A percentile compares a stretch with the other conserved stretches of the same genome.
Conservation (phyloP, 2,113 vertebrate species). For the Falcunculus frontatus region DNA sequence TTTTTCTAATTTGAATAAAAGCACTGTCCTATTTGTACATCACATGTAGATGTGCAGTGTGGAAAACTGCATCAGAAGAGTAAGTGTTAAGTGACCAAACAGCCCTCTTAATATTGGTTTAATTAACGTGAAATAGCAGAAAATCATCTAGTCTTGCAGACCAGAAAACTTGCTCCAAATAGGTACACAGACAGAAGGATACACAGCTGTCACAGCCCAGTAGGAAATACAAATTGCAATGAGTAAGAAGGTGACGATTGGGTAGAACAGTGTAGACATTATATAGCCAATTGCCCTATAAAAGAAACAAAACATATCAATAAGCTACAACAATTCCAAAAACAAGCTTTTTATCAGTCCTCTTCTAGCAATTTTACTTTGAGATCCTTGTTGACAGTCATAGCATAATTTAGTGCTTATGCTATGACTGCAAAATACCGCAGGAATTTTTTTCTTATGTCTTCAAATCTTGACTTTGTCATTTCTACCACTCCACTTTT, state of each 20-base stretch:
- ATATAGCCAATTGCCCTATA: conserved; percentile 88
- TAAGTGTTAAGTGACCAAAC: neutral
- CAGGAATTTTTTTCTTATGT: neutral
- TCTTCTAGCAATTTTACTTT: neutral
- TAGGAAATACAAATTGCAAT: conserved; percentile 90
- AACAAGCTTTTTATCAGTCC: neutral
- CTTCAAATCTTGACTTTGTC: neutral
- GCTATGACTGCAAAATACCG: neutral
- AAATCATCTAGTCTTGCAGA: neutral
- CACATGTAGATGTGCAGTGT: neutral
- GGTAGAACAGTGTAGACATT: conserved; percentile 89
- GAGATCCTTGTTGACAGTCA: neutral
- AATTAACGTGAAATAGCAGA: neutral
- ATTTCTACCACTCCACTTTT: neutral
- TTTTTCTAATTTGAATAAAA: neutral
- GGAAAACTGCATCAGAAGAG: neutral
- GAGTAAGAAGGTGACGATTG: conserved; percentile 88
- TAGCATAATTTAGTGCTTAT: neutral
- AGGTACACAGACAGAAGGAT: conserved; percentile 76
- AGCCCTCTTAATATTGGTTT: neutral
- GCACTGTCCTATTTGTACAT: neutral
- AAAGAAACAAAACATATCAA: conserved; percentile 32
- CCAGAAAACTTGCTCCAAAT: neutral
- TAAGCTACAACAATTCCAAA: neutral
- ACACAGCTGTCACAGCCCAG: conserved; percentile 90